Evolutionary conservation across 2,888 invertebrate genomes (phyloP), one percentile per base, ranked within the genome.

Genomic region (Tromatobia lineatoria): DNA sequence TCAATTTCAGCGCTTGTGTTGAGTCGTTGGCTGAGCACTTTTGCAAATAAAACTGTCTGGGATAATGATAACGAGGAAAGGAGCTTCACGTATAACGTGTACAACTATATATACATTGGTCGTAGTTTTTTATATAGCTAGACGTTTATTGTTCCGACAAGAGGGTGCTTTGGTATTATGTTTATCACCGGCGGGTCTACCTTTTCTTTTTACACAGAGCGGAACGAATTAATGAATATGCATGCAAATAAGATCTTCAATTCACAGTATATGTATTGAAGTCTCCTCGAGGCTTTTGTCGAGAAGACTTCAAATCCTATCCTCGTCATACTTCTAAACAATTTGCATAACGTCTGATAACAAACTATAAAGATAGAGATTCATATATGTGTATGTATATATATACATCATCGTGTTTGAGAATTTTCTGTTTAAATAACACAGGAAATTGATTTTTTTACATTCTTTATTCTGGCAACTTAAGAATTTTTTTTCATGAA

Each of bases 131-230:
- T 57, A 83, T 57, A 45, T 38, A 38, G 57, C 50, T 54, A 70
- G 75, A 83, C 75, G 70, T 79, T 79, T 79, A 83, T 79, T 75
- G 79, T 83, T 82, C 75, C 50, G 75, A 75, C 70, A 42, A 71
- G 66, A 78, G 75, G 75, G 79, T 70, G 70, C 75, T 83, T 79
- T 34, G 47, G 78, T 79, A 79, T 79, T 83, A 83, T 71, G 75
- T 83, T 79, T 70, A 83, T 83, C 42, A 78, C 61, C 54, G 45
- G 10, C 25, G 38, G 29, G 23, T 47, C 25, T 47, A 25, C 18
- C 64, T 20, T 38, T 70, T 64, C 34, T 38, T 75, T 20, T 71
- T 20, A 34, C 18, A 70, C 74, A 20, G 57, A 45, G 54, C 71
- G 67, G 47, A 74, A 71, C 54, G 73, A 74, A 78, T 69, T 45